Evolutionary conservation across 2,113 vertebrate genomes (phyloP), one percentile per base, ranked within the genome.

Genomic region (Actinemys pallida): DNA sequence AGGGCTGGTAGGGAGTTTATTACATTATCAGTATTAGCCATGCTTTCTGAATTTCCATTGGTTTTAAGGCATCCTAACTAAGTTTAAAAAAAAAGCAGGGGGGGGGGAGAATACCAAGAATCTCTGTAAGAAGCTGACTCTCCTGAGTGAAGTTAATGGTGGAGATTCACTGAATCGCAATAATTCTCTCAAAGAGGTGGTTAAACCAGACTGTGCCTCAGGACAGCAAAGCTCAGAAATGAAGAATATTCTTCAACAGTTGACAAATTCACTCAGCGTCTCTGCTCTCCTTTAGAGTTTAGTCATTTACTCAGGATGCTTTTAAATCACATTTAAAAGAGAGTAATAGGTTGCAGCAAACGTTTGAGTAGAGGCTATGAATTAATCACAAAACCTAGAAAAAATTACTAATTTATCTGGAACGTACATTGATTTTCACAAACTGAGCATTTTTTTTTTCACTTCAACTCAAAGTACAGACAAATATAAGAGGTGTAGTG

Each of bases 121-220:
- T 11, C 62, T 81, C 92, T 92, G 59, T 54, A 92, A 80, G 62
- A 95, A 52, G 29, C 45, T 56, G 69, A 29, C 57, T 86, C 52
- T 25, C 27, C 87, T 83, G 42, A 69, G 56, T 92, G 89, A 96
- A 95, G 90, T 25, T 84, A 94, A 90, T 88, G 47, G 75, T 49
- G 93, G 76, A 56, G n/a, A 94, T 78, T 80, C 87, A 79, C 57
- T 94, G 92, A 95, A 87, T 97, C 84, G 84, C 65, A 88, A 2
- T 49, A 59, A 31, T 84, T 86, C 50, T 78, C 39, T 85, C 45
- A 24, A 88, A 69, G 24, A 69, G 7, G 10, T 87, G 8, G 8
- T 86, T 91, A 82, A 88, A n/a, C 45, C 25, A 52, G 56, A 59
- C 20, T 1, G 24, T 75, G 54, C 35, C 45, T 39, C 3, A 86